Base-by-base conservation (phyloP, 2,113 vertebrate genomes). In the Camelus dromedarius region DNA sequence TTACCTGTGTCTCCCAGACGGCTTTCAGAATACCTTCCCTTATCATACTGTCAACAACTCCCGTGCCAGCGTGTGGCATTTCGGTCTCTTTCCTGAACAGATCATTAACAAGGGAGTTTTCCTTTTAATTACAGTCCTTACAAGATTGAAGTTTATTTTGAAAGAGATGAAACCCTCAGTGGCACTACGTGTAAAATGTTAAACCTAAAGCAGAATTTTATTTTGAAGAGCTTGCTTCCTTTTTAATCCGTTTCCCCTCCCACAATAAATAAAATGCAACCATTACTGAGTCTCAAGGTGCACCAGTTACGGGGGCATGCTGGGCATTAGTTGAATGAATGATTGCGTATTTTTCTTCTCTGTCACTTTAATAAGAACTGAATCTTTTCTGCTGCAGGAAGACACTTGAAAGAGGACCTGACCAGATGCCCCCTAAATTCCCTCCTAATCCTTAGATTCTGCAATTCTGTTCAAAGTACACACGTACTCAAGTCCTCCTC, bases 201-300 rank as follows among this genome's bases (percentile, higher is more conserved):
- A 62, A 35, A 85, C 32, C 79, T 88, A 77, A 67, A 86, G 70
- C 26, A 82, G 60, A 73, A 69, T 86, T 96, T 93, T 60, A 72
- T 48, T 86, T 89, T 82, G 32, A 86, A 81, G 93, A 80, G 24
- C 76, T 67, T 80, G 56, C 35, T 93, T 67, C 52, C 48, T 76
- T 72, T 32, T 54, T 48, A n/a, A 86, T 70, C 35, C 73, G 1
- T 60, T 42, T 95, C 48, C 20, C 35, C 38, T 89, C 64, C 30
- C 32, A n/a, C 10, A 54, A 56, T 24, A 87, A 88, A 90, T 19
- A 62, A 42, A 72, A 42, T n/a, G 11, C 4, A 70, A 58, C 50
- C 32, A 11, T 67, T 46, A 95, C 22, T 38, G 54, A 72, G 12
- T 76, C 48, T 72, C 48, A 92, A 81, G 48, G 66, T 16, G 62